Conservation (phyloP, 1,140 invertebrate genomes). For the Rhyzopertha dominica region DNA sequence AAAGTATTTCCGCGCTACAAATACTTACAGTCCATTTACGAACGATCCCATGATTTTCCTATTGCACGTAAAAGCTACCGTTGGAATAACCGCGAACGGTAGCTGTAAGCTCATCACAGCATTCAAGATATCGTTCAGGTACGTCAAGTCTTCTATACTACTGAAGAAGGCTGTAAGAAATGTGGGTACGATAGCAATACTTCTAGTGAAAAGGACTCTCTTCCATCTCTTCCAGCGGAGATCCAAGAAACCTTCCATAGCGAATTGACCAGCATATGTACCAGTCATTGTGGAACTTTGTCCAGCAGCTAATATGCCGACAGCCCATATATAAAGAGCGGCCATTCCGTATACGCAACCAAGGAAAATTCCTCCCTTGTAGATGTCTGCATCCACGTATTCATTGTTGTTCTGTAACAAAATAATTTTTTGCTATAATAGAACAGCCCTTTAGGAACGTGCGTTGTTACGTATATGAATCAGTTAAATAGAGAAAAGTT, state of each 20-base stretch:
- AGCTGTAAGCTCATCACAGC: slow-evolving; percentile 83
- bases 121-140: slow-evolving; percentile 88
- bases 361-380: slow-evolving; percentile 77
- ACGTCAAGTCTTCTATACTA: slow-evolving; percentile 69
- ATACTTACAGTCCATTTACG: slow-evolving; percentile 64
- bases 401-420: slow-evolving; percentile 49
- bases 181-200: slow-evolving; percentile 87
- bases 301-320: slow-evolving; percentile 85
- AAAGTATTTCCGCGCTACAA: too few relatives aligned
- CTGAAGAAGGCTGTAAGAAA: slow-evolving; percentile 73
- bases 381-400: slow-evolving; percentile 70
- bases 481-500: too few relatives aligned
- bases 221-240: slow-evolving; percentile 86
- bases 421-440: too few relatives aligned
- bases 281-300: slow-evolving; percentile 89
- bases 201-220: slow-evolving; percentile 78
- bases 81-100: slow-evolving; percentile 79
- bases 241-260: slow-evolving; percentile 86
- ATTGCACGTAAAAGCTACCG: slow-evolving; percentile 83
- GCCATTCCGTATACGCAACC: slow-evolving; percentile 76
- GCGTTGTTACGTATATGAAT: too few relatives aligned
- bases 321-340: slow-evolving; percentile 85
- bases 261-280: slow-evolving; percentile 71
- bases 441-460: too few relatives aligned
- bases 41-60: slow-evolving; percentile 79